phyloP scores from a whole-genome alignment of 2,797 vertebrate species.

The Pseudochirops cupreus region DNA sequence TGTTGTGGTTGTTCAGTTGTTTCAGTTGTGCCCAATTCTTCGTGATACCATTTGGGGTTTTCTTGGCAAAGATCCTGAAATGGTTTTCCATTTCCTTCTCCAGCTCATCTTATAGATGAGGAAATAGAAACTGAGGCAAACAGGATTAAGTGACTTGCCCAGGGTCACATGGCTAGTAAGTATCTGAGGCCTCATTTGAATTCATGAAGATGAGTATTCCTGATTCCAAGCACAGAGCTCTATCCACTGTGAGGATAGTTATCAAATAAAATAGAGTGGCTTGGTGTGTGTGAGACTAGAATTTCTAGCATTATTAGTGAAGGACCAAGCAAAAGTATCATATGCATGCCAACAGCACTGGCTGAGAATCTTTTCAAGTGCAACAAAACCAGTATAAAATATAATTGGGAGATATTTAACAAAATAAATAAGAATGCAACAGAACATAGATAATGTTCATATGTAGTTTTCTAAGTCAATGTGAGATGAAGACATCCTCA shows the following conservation, averaged over 20 bases:
- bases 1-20: background rate
- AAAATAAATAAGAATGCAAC: background rate
- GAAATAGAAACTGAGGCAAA: background rate
- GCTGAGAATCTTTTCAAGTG: background rate
- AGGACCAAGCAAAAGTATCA: background rate
- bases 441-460: background rate
- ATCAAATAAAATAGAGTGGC: background rate
- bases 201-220: background rate
- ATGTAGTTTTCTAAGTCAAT: background rate
- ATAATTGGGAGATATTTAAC: background rate
- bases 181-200: background rate
- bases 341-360: background rate
- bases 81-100: background rate
- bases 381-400: background rate
- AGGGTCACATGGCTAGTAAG: background rate
- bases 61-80: background rate
- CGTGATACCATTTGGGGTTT: background rate
- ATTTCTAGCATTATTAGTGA: constrained; percentile 6
- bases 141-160: background rate
- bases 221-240: background rate
- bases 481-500: background rate
- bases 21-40: background rate
- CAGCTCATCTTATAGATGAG: background rate
- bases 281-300: background rate
- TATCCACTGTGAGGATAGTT: background rate